phyloP scores from a whole-genome alignment of 1,140 invertebrate species.

The Berghia stephanieae region DNA sequence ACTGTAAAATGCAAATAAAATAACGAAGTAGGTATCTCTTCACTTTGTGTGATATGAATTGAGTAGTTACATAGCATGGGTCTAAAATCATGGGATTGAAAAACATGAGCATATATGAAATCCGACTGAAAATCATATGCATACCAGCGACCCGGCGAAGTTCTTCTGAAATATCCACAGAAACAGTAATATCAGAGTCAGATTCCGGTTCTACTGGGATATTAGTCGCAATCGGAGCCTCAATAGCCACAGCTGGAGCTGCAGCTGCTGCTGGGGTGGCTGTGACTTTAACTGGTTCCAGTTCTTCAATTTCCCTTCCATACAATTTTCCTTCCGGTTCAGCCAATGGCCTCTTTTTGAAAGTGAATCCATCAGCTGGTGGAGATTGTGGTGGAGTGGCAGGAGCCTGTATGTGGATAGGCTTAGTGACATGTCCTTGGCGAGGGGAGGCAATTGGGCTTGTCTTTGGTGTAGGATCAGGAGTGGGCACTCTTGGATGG shows the following conservation, averaged over 20 bases:
- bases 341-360: no score
- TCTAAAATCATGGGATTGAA: no score
- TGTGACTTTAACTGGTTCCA: conserved; percentile 8
- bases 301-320: conserved; percentile 3
- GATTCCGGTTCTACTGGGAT: conserved; percentile 35
- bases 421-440: no score
- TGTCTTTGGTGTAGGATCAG: conserved; percentile 55
- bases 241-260: not conserved
- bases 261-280: not conserved
- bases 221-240: not conserved
- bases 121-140: no score
- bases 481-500: conserved; percentile 44
- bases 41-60: no score
- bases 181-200: conserved; percentile 51
- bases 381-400: conserved; percentile 48
- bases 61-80: no score
- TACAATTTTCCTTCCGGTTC: no score
- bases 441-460: conserved; percentile 44
- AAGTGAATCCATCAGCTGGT: conserved; percentile 30
- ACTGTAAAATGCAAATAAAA: no score
- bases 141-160: conserved; percentile 48
- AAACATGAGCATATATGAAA: no score
- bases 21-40: no score
- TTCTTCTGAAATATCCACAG: conserved; percentile 55
- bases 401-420: no score